Base-by-base conservation (phyloP, 2,888 invertebrate genomes). In the Pemphredon lugubris region DNA sequence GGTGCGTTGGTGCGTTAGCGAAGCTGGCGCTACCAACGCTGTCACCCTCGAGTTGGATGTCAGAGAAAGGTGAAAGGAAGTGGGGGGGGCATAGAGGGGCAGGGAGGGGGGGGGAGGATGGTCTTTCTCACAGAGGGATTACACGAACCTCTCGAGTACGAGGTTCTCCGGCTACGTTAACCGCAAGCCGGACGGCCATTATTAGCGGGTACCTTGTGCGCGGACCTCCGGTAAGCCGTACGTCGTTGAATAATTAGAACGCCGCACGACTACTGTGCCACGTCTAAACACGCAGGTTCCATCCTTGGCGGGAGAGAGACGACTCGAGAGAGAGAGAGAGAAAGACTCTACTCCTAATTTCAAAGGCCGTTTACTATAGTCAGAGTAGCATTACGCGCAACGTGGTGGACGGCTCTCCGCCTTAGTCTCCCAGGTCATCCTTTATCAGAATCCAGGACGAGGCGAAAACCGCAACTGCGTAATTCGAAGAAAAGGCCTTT, bases 171-270 rank as follows among this genome's bases (percentile, higher is more conserved):
- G 81, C 82, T 78, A 77, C 82, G 82, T 76, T 81, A 84, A 88
- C 88, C 88, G 82, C 88, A 87, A 84, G 83, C 87, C 82, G 85
- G 86, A 87, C 86, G 81, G 83, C 84, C 87, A 84, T 87, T 88
- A 88, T 88, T 88, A 87, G 83, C 84, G 74, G 79, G 68, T 81
- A 80, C 82, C 81, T 79, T 72, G 82, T 75, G 65, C 75, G 60
- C 74, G 48, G 68, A 72, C 63, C 69, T 66, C 57, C 71, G 50
- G 61, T 72, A 77, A 80, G 70, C 75, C 81, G 66, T 73, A 55
- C 65, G 67, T 73, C 73, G 61, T 72, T 75, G 81, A 86, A 84
- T 87, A 87, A 87, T 86, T 86, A 83, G 82, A 84, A 77, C 77
- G 77, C 74, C 61, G 47, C 63, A 66, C 71, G 58, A 60, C 64